Base-by-base conservation (phyloP, 37 sponge, comb jelly and placozoan species). In the Beroe forskalii region DNA sequence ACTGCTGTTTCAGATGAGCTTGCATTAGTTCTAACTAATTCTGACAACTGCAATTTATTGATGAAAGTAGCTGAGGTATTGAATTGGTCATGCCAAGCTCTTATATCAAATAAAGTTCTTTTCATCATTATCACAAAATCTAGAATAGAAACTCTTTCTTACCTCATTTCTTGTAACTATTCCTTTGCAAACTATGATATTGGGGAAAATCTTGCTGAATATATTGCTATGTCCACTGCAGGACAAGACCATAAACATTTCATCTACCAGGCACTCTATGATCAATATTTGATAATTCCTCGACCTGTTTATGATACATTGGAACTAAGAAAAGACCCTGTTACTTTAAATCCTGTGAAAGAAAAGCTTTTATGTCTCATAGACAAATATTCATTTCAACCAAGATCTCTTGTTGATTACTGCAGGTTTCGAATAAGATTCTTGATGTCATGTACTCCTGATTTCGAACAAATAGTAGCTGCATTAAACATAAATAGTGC, bases 351-450 rank as follows among this genome's bases (percentile, higher is more conserved):
- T 80, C 86, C 86, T 8, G 8, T 24, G 3, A 80, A 80, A 42
- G 44, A 41, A 12, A 2, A 44, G 3, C 86, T 80, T 0, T 19
- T 80, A 3, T 0, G 4, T 6, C 4, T 22, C 12, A 80, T 80
- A 30, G 86, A 44, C 27, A 44, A 41, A 27, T 14, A 80, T 33
- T 44, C 86, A 12, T 42, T 0, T 44, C 8, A 17, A 17, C 86
- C 86, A n/a, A 44, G 55, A 44, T 48, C 86, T 25, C 86, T 80
- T 12, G 55, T 80, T 40, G 86, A 80, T 44, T 27, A n/a, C 40
- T 80, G 86, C 22, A 80, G 86, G 30, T 44, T 44, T 25, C 39
- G 28, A 80, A 80, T 80, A 41, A 80, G 55, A 27, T 24, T 9
- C 0, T 2, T 69, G 35, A 35, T 69, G 1, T 69, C 72, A 32